phyloP scores from a whole-genome alignment of 2,888 invertebrate genomes.

The Luperina nickerlii region DNA sequence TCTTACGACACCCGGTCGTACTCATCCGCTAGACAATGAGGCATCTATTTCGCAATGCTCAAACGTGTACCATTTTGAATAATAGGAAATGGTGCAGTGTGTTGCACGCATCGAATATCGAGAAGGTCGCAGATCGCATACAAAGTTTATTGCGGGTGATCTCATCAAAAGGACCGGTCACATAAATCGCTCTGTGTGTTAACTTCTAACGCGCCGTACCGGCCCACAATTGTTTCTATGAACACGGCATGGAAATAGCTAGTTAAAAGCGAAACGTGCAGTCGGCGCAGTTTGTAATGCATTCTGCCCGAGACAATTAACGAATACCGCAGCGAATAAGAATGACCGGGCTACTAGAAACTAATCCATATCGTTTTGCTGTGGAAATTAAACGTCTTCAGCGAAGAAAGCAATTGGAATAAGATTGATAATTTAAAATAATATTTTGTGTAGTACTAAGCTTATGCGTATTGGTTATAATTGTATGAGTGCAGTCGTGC shows the following conservation, averaged over 20 bases:
- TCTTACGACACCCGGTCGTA: constrained; percentile 76
- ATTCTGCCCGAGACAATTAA: constrained; percentile 72
- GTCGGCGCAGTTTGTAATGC: constrained; percentile 69
- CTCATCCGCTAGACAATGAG: constrained; percentile 83
- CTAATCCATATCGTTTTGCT: constrained; percentile 49
- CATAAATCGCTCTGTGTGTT: constrained; percentile 88
- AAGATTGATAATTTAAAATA: constrained; percentile 27
- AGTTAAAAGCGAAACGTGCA: constrained; percentile 78
- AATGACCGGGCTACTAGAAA: constrained; percentile 61
- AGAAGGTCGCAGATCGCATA: constrained; percentile 87
- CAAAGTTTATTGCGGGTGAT: constrained; percentile 87
- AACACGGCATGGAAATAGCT: constrained; percentile 89
- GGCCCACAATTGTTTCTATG: constrained; percentile 90
- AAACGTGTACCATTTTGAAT: constrained; percentile 81
- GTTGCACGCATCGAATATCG: constrained; percentile 85
- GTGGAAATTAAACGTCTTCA: constrained; percentile 41
- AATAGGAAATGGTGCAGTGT: constrained; percentile 89
- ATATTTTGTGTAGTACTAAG: constrained; percentile 6
- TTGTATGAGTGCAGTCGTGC: constrained; percentile 70
- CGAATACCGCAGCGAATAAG: constrained; percentile 63
- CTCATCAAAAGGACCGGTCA: constrained; percentile 90
- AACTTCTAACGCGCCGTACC: constrained; percentile 90
- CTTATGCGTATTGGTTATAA: constrained; percentile 1
- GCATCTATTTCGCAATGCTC: constrained; percentile 86
- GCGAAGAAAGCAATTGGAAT: constrained; percentile 40